Evolutionary conservation across 2,113 vertebrate genomes (phyloP), one percentile per base, ranked within the genome.

Genomic region (Halcyon malimbica): DNA sequence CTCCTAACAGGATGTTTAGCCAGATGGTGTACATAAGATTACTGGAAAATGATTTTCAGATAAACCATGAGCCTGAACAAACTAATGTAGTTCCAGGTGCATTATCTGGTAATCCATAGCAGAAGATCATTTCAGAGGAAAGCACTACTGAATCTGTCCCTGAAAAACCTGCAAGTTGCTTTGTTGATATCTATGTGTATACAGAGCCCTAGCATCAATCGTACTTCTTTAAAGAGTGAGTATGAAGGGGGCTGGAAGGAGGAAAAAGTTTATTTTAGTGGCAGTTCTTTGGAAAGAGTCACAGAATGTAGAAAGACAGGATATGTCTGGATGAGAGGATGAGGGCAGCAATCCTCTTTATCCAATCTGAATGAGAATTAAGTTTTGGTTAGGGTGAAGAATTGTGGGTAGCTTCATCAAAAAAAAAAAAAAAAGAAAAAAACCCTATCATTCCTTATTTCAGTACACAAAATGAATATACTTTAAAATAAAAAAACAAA

Each of bases 11-110:
- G 90, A 86, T 89, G 91, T 91, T 93, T 79, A 95, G 86, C 94
- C 93, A 96, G 95, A 93, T 91, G 95, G 91, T 77, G 75, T 80
- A 51, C 92, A 93, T 90, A 91, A 91, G 94, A 82, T 94, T 68
- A 70, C 71, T 81, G 85, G 90, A 83, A 92, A 88, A 84, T 74
- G 67, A 73, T 97, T 95, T 86, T 82, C 77, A 79, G 70, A 83
- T 79, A 87, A 91, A 91, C 54, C 71, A 31, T 78, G 95, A 93
- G 90, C 64, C 78, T 68, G 28, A 87, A 37, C 91, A 95, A 90
- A 83, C 21, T 59, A 90, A 85, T 77, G 91, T 63, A 70, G 76
- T 79, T 95, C 69, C 79, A 91, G 94, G 94, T 91, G 91, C 93
- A 18, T 59, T 67, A 60, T 70, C 67, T 92, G 77, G 69, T 88